Evolutionary conservation across 2,797 vertebrate species (phyloP), one percentile per base, ranked within the genome.

Genomic region (Syngnathus acus): DNA sequence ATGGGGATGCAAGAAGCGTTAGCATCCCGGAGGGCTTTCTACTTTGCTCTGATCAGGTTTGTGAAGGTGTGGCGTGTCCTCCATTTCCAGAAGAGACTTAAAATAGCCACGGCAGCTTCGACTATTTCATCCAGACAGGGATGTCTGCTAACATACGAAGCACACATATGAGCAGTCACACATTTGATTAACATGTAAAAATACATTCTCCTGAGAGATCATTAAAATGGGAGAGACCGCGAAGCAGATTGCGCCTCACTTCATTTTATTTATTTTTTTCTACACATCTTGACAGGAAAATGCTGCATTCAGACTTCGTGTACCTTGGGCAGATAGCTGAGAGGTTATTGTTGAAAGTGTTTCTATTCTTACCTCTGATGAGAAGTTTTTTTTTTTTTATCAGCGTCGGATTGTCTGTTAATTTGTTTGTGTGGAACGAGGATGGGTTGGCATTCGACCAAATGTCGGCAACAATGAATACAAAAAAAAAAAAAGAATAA

Each of bases 161-260:
- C 70, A 81, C 82, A 76, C 75, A 71, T 67, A 53, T 37, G 55
- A 62, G 77, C 58, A 6, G 68, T 84, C 72, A 86, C 78, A 76
- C 65, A 68, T 81, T 83, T 78, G 72, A 86, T 84, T 71, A 69
- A 70, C 42, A 68, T 75, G 79, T 80, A 71, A 81, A 82, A 75
- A 85, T 68, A 68, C 67, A 42, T 53, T 83, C 86, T 83, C 83
- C 4, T 72, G 88, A 87, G 84, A 87, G 82, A 72, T 82, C 79
- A 90, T 90, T 91, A 90, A 86, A 86, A 87, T 78, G 8, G 58
- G 64, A 89, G 68, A 79, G 69, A 82, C 75, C 66, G 74, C 66
- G 38, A 65, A 68, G 62, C 74, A 78, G 72, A 86, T 76, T 72
- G 50, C 72, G 68, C 68, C 72, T 81, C 66, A 73, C 70, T 82